Evolutionary conservation across 2,113 vertebrate genomes (phyloP).

Genomic region (Hiodon alosoides): DNA sequence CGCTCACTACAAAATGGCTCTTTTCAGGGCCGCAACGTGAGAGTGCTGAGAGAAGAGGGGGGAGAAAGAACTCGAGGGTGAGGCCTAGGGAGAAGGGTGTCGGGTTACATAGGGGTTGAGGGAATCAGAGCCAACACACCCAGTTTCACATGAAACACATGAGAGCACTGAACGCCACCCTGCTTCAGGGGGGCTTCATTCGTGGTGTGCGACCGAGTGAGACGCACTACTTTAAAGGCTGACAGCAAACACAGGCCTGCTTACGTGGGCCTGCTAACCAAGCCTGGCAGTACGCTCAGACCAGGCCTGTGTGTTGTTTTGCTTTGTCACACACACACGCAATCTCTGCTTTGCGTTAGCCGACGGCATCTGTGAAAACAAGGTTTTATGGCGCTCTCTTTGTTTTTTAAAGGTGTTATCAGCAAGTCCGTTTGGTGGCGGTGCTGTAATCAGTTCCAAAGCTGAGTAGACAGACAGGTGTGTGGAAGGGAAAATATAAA

Average conservation of each 20-base stretch:
- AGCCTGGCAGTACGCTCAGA: background rate
- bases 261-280: background rate
- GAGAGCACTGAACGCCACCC: slow-evolving; percentile 6
- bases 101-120: background rate
- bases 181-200: too few species aligned
- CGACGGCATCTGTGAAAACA: slow-evolving; percentile 33
- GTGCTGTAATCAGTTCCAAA: slow-evolving; percentile 6
- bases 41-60: background rate
- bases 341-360: background rate
- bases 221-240: too few species aligned
- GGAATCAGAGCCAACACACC: background rate
- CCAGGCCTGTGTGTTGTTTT: too few species aligned
- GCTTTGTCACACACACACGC: background rate
- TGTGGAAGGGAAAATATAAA: background rate
- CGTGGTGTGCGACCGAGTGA: too few species aligned
- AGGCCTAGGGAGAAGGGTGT: background rate
- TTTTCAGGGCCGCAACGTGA: slow-evolving; percentile 21
- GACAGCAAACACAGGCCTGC: background rate
- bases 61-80: background rate
- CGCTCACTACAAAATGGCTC: slow-evolving; percentile 1
- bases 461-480: slow-evolving; percentile 29
- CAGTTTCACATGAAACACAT: background rate
- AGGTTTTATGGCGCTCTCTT: slow-evolving; percentile 16
- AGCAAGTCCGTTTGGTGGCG: background rate
- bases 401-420: slow-evolving; percentile 8